Evolutionary conservation across 2,888 invertebrate species (phyloP).

Genomic region (Furcula furcula): DNA sequence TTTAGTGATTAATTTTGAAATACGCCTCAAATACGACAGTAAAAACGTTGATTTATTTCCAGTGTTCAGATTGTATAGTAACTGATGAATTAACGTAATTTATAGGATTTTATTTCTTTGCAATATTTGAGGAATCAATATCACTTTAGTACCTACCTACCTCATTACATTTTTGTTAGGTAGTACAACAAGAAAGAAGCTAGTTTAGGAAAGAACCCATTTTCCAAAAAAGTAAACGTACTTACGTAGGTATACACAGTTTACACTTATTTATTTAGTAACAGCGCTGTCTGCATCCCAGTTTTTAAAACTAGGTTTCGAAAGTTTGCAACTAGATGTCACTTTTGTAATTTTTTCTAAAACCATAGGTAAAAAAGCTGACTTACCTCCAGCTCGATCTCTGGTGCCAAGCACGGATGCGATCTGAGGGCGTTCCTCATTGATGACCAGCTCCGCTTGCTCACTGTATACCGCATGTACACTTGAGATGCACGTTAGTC

Average conservation of each 20-base stretch:
- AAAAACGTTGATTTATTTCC: conserved; percentile 25
- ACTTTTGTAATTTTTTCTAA: no score
- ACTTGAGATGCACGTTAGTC: conserved; percentile 84
- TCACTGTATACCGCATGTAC: conserved; percentile 86
- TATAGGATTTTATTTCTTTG: conserved; percentile 17
- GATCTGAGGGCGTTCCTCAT: conserved; percentile 87
- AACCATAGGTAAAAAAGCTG: background rate
- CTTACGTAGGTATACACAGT: no score
- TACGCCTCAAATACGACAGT: conserved; percentile 38
- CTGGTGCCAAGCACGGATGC: conserved; percentile 88
- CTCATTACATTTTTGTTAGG: no score
- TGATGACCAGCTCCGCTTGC: conserved; percentile 83
- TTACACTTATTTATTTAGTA: no score
- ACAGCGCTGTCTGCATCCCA: no score
- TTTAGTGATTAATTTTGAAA: conserved; percentile 40
- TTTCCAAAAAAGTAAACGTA: no score
- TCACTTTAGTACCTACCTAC: no score
- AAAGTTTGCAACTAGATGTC: no score
- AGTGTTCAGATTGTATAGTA: conserved; percentile 13
- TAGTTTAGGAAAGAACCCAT: no score
- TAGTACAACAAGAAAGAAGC: no score
- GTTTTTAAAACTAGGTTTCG: no score
- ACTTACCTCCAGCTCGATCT: conserved; percentile 78
- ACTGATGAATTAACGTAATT: conserved; percentile 19
- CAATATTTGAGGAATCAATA: no score